Base-by-base conservation (phyloP, 1,140 invertebrate species). In the Lutraria rhynchaena region DNA sequence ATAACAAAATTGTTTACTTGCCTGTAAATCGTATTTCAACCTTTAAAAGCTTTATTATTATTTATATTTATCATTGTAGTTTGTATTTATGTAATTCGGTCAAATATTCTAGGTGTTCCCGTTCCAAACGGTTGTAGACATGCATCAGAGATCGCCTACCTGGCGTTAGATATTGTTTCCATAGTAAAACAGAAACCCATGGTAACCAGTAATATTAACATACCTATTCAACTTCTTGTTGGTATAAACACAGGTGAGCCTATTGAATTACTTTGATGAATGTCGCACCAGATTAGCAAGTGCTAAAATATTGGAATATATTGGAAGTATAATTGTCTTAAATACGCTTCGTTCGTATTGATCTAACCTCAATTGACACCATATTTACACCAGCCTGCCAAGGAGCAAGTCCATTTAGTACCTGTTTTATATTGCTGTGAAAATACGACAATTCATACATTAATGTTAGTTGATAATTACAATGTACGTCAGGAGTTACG, bases 141-240 rank as follows among this genome's bases (percentile, higher is more conserved):
- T 24, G 51, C 63, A n/a, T 31, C 41, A 22, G 76, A 80, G 60
- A 70, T 80, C n/a, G 33, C 63, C 5, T 58, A 55, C 53, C 61
- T 80, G 58, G 46, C 60, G 9, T 24, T 80, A 22, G 65, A 80
- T 22, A 60, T 80, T 44, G 49, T 69, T n/a, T 7, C 22, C 15
- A 41, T 67, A 35, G 29, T 60, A 17, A 70, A 57, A 53, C 15
- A 67, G 3, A 19, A 41, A 13, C 19, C 55, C 11, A 3, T 58
- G 27, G 7, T 49, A 11, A 19, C 65, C 7, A 27, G 24, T n/a
- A 37, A 44, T 19, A 70, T 55, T 24, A 55, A 67, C 13, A 51
- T 27, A n/a, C 65, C 76, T 29, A n/a, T 80, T 17, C 51, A 70
- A 17, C 51, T 80, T 19, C 35, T 46, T 11, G 35, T 80, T 3